phyloP scores from a whole-genome alignment of 1,140 invertebrate genomes.

The Venturia canescens region DNA sequence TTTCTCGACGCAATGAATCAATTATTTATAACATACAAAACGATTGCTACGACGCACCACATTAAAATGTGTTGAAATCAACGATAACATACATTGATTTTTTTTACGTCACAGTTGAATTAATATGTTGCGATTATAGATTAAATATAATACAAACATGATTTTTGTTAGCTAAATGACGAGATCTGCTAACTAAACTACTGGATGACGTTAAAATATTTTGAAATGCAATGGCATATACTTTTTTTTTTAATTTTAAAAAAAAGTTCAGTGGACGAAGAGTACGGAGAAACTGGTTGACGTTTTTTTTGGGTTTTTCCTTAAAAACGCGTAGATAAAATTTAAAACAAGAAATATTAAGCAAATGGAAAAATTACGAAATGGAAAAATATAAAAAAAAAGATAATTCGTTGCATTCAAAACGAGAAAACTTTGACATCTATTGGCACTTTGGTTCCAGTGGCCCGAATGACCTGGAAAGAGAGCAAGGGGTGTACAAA shows the following conservation, averaged over 20 bases:
- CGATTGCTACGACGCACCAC: background rate
- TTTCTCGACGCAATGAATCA: no score
- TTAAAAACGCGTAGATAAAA: no score
- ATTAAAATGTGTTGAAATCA: background rate
- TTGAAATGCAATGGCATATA: no score
- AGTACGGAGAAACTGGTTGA: no score
- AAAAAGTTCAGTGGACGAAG: no score
- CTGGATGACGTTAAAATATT: background rate
- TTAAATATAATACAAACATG: background rate
- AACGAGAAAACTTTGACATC: no score
- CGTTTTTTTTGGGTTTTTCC: no score
- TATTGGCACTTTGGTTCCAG: background rate
- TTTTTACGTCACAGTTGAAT: background rate
- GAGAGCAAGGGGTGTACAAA: background rate
- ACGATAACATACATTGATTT: background rate
- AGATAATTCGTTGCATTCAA: no score
- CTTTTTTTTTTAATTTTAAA: no score
- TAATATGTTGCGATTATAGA: background rate
- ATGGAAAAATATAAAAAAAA: no score
- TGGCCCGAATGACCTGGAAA: background rate
- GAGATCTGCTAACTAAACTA: conserved; percentile 15
- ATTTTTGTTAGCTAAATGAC: background rate
- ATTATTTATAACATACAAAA: background rate
- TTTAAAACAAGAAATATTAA: no score
- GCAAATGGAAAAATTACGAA: no score